Evolutionary conservation across 1,140 invertebrate species (phyloP).

Genomic region (Lasioglossum baleicum): DNA sequence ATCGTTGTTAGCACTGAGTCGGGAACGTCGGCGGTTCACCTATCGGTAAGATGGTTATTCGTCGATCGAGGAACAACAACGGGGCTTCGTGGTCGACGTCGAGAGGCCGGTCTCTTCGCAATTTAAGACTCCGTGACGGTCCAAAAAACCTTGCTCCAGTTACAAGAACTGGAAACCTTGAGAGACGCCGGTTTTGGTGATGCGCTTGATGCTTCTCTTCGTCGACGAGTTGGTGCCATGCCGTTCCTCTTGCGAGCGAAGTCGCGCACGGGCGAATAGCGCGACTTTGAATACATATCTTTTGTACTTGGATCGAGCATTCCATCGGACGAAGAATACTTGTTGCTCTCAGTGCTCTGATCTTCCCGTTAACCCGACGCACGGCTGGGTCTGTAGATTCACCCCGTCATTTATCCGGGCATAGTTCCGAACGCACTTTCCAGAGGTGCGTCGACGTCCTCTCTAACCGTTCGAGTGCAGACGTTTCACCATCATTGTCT

Average conservation of each 20-base stretch:
- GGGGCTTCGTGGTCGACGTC: not conserved
- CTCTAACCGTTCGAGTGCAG: no score
- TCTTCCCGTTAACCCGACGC: not conserved
- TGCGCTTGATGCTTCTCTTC: not conserved
- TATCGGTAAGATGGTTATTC: not conserved
- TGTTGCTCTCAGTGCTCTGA: not conserved
- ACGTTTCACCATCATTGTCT: no score
- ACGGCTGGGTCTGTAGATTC: not conserved
- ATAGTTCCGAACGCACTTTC: no score
- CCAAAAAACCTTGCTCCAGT: constrained; percentile 10
- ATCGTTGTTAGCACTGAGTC: not conserved
- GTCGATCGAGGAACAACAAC: not conserved
- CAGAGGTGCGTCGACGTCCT: no score
- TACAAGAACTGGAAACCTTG: constrained; percentile 8
- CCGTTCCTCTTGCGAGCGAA: not conserved
- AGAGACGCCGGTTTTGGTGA: not conserved
- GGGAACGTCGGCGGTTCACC: not conserved
- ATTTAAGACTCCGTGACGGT: not conserved
- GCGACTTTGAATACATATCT: not conserved
- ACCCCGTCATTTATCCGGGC: no score
- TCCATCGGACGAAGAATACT: not conserved
- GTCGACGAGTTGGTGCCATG: no score
- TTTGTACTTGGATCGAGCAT: constrained; percentile 4
- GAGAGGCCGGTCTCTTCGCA: not conserved
- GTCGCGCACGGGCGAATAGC: not conserved